Evolutionary conservation across 2,797 vertebrate species (phyloP).

Genomic region (Anniella stebbinsi): DNA sequence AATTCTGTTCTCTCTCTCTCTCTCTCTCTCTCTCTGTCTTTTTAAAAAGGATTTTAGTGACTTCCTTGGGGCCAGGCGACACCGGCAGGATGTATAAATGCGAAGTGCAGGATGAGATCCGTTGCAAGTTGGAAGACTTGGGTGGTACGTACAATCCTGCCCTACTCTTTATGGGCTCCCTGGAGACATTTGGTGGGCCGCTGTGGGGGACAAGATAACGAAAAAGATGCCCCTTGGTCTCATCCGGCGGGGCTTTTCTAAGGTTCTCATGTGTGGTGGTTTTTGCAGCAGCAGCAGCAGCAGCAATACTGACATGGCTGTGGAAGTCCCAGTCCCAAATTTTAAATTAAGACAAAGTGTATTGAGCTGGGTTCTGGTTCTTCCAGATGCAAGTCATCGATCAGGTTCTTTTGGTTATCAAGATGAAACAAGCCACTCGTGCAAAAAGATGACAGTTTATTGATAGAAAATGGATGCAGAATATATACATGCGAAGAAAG

Average conservation of each 20-base stretch:
- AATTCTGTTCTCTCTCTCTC: neutral
- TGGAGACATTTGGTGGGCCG: neutral
- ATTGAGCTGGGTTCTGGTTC: no score
- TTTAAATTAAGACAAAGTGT: no score
- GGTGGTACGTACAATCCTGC: conserved; percentile 15
- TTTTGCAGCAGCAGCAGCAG: no score
- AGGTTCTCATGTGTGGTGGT: neutral
- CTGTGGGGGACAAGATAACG: neutral
- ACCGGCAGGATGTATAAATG: conserved; percentile 47
- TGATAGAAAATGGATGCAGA: no score
- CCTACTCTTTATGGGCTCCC: no score
- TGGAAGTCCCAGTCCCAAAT: neutral
- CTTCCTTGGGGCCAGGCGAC: conserved; percentile 3
- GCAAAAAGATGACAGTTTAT: no score
- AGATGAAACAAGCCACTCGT: no score
- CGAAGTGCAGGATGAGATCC: conserved; percentile 15
- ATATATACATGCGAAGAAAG: no score
- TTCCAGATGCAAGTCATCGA: no score
- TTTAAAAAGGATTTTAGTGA: conserved; percentile 48
- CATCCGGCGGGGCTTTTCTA: neutral
- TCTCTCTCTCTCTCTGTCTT: neutral
- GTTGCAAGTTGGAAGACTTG: conserved; percentile 38
- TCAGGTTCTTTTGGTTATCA: no score
- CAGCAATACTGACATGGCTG: neutral
- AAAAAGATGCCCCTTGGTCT: no score